phyloP scores from a whole-genome alignment of 2,888 invertebrate genomes.

The Cataglyphis rosenhaueri region DNA sequence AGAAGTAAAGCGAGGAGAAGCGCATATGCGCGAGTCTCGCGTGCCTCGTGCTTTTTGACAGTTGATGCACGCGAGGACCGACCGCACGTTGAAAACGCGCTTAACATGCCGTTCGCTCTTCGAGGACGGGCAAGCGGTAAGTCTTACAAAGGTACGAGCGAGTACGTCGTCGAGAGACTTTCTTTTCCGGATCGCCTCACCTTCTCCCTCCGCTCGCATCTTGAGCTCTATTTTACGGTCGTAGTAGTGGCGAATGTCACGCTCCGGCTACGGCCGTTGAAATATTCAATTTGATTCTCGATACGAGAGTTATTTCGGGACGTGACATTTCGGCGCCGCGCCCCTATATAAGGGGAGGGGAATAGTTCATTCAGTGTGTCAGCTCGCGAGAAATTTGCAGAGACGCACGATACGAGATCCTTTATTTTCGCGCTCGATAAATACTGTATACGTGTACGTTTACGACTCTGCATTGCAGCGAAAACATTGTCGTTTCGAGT shows the following conservation, averaged over 20 bases:
- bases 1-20: neutral
- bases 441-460: neutral
- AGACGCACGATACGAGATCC: neutral
- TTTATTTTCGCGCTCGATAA: neutral
- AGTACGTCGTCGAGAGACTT: neutral
- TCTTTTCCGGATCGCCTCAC: neutral
- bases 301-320: slow-evolving; percentile 46
- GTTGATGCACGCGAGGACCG: neutral
- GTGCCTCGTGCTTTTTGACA: slow-evolving; percentile 21
- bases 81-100: neutral
- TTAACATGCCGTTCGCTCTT: slow-evolving; percentile 19
- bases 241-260: slow-evolving; percentile 9
- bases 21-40: neutral
- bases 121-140: neutral
- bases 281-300: slow-evolving; percentile 48
- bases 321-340: slow-evolving; percentile 37
- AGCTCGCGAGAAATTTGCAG: slow-evolving; percentile 13
- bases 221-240: neutral
- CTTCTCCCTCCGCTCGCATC: neutral
- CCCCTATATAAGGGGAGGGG: neutral
- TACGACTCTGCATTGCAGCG: neutral
- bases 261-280: neutral
- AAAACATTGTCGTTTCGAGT: neutral
- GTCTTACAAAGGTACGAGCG: neutral
- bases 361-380: slow-evolving; percentile 1